phyloP scores from a whole-genome alignment of 2,797 vertebrate genomes.

The Pelobates cultripes region DNA sequence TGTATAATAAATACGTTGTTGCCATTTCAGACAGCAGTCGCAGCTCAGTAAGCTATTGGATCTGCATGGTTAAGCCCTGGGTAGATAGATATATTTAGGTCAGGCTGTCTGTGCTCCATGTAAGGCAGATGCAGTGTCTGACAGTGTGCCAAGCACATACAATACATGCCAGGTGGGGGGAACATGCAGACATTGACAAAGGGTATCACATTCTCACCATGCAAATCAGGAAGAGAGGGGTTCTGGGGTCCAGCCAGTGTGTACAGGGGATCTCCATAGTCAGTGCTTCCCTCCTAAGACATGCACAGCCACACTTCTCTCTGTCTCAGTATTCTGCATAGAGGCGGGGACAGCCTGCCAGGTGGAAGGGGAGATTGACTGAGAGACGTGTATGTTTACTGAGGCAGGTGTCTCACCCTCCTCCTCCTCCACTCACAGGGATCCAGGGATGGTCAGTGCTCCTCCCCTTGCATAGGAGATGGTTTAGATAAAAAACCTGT shows the following conservation, averaged over 20 bases:
- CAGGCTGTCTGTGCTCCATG: neutral
- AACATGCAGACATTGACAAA: neutral
- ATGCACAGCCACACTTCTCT: conserved; percentile 56
- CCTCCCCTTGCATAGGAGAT: too few species aligned
- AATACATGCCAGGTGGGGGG: too few species aligned
- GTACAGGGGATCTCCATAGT: conserved; percentile 57
- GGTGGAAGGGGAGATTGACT: conserved; percentile 25
- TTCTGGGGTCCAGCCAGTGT: conserved; percentile 55
- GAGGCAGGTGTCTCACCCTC: neutral
- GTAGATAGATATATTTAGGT: neutral
- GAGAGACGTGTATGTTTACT: neutral
- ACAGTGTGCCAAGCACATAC: too few species aligned
- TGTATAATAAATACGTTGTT: neutral
- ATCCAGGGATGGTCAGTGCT: too few species aligned
- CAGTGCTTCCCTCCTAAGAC: conserved; percentile 56
- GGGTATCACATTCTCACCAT: conserved; percentile 62
- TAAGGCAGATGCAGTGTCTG: neutral
- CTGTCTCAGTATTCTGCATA: conserved; percentile 42
- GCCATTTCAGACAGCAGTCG: neutral
- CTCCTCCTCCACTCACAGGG: neutral
- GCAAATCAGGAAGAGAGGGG: conserved; percentile 60
- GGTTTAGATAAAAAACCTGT: too few species aligned
- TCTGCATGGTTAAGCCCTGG: neutral
- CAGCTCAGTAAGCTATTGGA: neutral
- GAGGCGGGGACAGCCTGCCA: conserved; percentile 30